Evolutionary conservation across 1,140 invertebrate genomes (phyloP), one percentile per base, ranked within the genome.

Genomic region (Olivierus martensii): DNA sequence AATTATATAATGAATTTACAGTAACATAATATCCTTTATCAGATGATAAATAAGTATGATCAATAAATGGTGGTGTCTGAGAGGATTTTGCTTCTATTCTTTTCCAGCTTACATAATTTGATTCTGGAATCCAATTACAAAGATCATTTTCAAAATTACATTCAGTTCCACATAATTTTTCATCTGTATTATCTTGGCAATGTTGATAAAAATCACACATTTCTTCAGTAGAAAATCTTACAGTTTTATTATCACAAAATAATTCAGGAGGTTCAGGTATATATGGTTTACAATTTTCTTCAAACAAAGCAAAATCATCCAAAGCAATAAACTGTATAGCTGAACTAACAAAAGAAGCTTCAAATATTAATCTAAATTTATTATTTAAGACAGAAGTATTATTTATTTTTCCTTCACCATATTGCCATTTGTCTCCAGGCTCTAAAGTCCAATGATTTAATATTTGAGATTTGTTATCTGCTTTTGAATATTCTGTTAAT

Each of bases 191-290:
- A 41, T 61, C 55, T 36, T 22, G 2, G 28, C 59, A 61, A 39
- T 61, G 53, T n/a, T 18, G 19, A 35, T 37, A 59, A 44, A 61
- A 61, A 28, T 61, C 59, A 46, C 59, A 61, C 11, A 57, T 43
- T 36, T 49, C 15, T 3, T 60, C 49, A 34, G 36, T 39, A 15
- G 50, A 49, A 47, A 59, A 53, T 6, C 48, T 41, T 12, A 28
- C 47, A 22, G 49, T 9, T 11, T 42, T 49, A 14, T 52, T 38
- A 9, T 50, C 51, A n/a, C 57, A 58, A 4, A 18, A 48, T 18
- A 58, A 47, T 14, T 49, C 45, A 21, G 53, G 50, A 22, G 46
- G 49, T n/a, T 34, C 17, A 6, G 35, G 35, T 9, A 28, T 46
- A 43, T 18, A 18, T 18, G 4, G 4, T 17, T 17, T 18, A 43